These are phyloP conservation scores for Melanerpes formicivorus DNA, from an alignment of 2,113 vertebrate species.

Conservation along the genomic window DNA sequence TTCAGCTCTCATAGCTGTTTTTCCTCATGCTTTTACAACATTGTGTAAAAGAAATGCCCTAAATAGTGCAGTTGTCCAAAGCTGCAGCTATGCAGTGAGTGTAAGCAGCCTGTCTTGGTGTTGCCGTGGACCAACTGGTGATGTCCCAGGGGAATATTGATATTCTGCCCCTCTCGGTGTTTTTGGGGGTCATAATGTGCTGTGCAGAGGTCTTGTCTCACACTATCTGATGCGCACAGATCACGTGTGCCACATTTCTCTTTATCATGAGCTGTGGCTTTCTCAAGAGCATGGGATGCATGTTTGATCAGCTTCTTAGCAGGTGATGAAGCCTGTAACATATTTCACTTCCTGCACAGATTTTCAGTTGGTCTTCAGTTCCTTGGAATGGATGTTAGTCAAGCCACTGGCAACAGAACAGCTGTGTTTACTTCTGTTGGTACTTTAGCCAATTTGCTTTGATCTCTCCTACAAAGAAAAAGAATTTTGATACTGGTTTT, in stretches of 20 bases:
- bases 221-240: not conserved
- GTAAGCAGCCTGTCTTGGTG: not conserved
- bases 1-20: not conserved
- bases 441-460: slow-evolving; percentile 39
- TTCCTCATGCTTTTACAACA: not conserved
- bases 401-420: not conserved
- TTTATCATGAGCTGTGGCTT: not conserved
- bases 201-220: not conserved
- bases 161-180: not conserved
- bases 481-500: not conserved
- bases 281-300: not conserved
- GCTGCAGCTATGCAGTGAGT: not conserved
- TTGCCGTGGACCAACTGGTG: not conserved
- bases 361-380: slow-evolving; percentile 8
- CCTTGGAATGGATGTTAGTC: slow-evolving; percentile 19
- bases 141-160: not conserved
- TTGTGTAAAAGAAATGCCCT: not conserved
- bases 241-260: not conserved
- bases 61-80: not conserved
- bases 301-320: not conserved
- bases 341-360: not conserved
- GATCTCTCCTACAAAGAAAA: not conserved
- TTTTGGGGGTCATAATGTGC: not conserved
- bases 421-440: slow-evolving; percentile 25
- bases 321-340: not conserved